phyloP scores from a whole-genome alignment of 2,113 vertebrate species.

The Channa maculata region DNA sequence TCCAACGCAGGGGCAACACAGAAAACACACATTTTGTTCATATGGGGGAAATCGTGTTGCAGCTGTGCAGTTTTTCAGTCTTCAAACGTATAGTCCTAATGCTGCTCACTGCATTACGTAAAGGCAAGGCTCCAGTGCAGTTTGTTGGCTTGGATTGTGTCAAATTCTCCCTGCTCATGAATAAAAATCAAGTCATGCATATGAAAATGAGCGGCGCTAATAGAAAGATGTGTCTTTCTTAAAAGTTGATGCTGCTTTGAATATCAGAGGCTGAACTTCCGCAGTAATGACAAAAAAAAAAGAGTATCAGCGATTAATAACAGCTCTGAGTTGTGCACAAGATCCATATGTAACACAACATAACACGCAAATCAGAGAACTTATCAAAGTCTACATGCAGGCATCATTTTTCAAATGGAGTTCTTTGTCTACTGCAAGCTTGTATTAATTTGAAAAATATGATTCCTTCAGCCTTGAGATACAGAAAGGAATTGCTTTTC shows the following conservation, averaged over 20 bases:
- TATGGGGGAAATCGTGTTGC: constrained; percentile 1
- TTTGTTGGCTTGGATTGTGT: constrained; percentile 54
- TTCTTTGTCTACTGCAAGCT: constrained; percentile 28
- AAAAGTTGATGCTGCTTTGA: constrained; percentile 49
- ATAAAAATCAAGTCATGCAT: constrained; percentile 50
- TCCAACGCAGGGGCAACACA: constrained; percentile 7
- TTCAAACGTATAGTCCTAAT: constrained; percentile 13
- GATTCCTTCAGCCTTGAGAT: constrained; percentile 41
- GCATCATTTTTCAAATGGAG: neutral
- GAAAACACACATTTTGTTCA: constrained; percentile 9
- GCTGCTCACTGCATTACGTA: constrained; percentile 25
- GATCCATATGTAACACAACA: constrained; percentile 13
- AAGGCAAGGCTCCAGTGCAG: neutral
- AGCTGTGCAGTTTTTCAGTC: neutral
- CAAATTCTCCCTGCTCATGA: constrained; percentile 56
- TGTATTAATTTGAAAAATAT: constrained; percentile 32
- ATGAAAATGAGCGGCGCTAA: constrained; percentile 53
- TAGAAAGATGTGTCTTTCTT: constrained; percentile 61
- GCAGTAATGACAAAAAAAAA: constrained; percentile 28
- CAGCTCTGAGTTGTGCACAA: constrained; percentile 5
- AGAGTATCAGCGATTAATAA: constrained; percentile 15
- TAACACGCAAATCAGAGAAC: neutral
- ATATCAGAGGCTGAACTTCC: constrained; percentile 20
- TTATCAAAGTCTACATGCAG: constrained; percentile 1
- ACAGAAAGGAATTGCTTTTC: constrained; percentile 53